Evolutionary conservation across 2,113 vertebrate genomes (phyloP).

Genomic region (Noturus placidus): DNA sequence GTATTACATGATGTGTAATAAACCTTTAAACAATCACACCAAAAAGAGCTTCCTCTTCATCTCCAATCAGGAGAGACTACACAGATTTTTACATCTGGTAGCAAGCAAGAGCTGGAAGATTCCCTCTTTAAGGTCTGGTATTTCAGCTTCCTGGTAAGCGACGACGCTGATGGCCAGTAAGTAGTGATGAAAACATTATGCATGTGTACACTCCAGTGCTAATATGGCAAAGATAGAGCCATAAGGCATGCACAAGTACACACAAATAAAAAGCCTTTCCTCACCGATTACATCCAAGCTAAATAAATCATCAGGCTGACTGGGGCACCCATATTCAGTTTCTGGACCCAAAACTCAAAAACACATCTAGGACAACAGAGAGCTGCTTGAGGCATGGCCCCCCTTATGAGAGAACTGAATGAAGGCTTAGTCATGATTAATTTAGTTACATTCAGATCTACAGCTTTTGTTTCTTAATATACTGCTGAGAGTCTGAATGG

Average conservation of each 20-base stretch:
- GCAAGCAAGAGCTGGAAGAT: background rate
- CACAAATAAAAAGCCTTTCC: background rate
- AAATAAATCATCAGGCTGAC: background rate
- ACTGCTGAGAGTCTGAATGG: background rate
- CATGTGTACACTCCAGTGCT: background rate
- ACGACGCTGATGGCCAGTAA: background rate
- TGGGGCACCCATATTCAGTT: background rate
- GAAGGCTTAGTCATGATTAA: background rate
- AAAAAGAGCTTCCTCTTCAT: background rate
- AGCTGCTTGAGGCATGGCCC: background rate
- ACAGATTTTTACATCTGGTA: background rate
- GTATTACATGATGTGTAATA: background rate
- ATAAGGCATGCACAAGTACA: background rate
- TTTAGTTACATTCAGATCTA: background rate
- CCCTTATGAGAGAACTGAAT: background rate
- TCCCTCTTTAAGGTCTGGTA: background rate
- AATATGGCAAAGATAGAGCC: background rate
- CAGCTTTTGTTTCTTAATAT: background rate
- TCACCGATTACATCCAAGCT: background rate
- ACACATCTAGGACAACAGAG: background rate
- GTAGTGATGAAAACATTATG: background rate
- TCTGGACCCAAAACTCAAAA: background rate
- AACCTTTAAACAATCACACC: background rate
- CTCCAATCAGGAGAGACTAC: background rate
- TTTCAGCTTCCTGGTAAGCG: background rate